A percentile compares a stretch with the other conserved stretches of the same genome.
Conservation (phyloP, 2,113 vertebrate genomes). For the Ahaetulla prasina region DNA sequence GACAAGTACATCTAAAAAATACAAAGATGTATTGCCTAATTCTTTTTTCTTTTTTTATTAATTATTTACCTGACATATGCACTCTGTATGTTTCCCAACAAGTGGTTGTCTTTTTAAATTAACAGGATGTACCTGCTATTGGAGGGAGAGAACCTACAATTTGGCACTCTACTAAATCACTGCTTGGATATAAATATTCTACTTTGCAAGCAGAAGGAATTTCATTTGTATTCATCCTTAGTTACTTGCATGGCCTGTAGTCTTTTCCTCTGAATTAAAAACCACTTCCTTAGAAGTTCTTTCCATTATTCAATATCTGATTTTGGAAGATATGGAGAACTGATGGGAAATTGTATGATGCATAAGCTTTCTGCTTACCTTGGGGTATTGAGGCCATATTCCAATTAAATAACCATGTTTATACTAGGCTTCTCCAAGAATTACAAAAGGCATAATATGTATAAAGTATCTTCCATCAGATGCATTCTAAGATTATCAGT, state of each 20-base stretch:
- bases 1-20: background rate
- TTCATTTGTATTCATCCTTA: background rate
- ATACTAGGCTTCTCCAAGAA: background rate
- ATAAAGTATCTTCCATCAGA: background rate
- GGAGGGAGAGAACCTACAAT: background rate
- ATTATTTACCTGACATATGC: background rate
- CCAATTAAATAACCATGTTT: background rate
- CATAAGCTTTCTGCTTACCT: background rate
- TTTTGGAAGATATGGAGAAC: too few relatives aligned
- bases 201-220: background rate
- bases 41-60: background rate
- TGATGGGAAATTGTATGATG: background rate
- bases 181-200: background rate
- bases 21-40: background rate
- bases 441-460: background rate
- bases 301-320: background rate
- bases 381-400: background rate
- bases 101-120: background rate
- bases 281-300: too few relatives aligned
- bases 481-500: background rate
- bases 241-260: background rate
- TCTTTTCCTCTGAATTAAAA: background rate
- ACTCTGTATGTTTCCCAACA: background rate
- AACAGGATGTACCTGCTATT: background rate
- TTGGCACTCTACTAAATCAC: background rate